phyloP scores from a whole-genome alignment of 2,113 vertebrate genomes.

The Trematomus loennbergii region DNA sequence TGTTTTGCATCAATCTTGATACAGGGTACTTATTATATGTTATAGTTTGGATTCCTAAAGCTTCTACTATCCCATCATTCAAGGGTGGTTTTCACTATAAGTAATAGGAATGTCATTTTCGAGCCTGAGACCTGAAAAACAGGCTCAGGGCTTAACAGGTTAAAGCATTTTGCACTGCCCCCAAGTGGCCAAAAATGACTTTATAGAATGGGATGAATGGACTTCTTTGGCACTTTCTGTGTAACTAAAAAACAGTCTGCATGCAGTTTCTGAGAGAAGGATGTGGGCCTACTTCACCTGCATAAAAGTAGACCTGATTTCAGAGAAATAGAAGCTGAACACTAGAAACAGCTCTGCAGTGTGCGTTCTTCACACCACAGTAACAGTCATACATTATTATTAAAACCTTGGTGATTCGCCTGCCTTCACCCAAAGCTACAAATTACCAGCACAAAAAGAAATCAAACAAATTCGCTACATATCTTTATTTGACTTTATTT shows the following conservation, averaged over 20 bases:
- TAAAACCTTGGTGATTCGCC: slow-evolving; percentile 25
- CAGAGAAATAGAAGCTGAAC: slow-evolving; percentile 11
- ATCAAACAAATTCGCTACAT: no score
- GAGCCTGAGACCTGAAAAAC: no score
- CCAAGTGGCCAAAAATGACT: not conserved
- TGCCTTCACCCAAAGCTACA: not conserved
- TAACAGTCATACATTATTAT: not conserved
- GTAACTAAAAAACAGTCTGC: no score
- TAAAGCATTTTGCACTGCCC: not conserved
- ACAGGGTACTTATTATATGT: no score
- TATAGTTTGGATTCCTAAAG: no score
- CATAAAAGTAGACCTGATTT: slow-evolving; percentile 3
- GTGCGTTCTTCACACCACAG: not conserved
- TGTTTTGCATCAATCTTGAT: no score
- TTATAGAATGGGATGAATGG: not conserved
- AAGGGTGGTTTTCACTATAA: no score
- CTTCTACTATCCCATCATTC: no score
- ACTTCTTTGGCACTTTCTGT: not conserved
- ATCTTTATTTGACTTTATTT: no score
- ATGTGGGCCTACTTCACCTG: not conserved
- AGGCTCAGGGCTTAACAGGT: not conserved
- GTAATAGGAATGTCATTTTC: no score
- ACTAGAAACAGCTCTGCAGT: slow-evolving; percentile 11
- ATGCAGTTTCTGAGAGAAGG: not conserved
- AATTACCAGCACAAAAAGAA: not conserved